These are phyloP conservation scores for Scaptomyza montana DNA, from an alignment of 1,140 invertebrate genomes.

Conservation along the genomic window DNA sequence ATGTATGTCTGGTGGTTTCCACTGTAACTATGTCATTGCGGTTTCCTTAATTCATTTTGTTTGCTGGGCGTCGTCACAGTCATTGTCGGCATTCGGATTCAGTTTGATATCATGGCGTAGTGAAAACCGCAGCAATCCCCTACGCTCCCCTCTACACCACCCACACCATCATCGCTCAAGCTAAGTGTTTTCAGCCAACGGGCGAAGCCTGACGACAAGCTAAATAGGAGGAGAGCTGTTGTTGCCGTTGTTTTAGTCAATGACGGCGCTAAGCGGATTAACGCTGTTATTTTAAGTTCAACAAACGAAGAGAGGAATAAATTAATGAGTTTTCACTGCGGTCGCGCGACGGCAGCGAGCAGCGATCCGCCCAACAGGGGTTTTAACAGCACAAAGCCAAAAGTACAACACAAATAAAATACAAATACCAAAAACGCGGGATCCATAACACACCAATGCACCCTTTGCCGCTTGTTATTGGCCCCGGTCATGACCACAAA, in stretches of 20 bases:
- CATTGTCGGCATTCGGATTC: conserved; percentile 49
- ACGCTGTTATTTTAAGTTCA: conserved; percentile 82
- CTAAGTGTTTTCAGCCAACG: conserved; percentile 13
- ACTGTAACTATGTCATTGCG: conserved; percentile 80
- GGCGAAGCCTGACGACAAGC: conserved; percentile 18
- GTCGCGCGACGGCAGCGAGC: conserved; percentile 50
- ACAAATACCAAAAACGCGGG: conserved; percentile 25
- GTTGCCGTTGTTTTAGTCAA: conserved; percentile 66
- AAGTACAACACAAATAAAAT: conserved; percentile 50
- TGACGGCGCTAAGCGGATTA: conserved; percentile 77
- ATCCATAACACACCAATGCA: conserved; percentile 22
- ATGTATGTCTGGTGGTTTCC: conserved; percentile 25
- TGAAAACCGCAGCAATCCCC: conserved; percentile 52
- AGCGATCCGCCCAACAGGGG: conserved; percentile 41
- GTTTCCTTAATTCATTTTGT: conserved; percentile 82
- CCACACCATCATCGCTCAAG: not conserved
- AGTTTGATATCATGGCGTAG: conserved; percentile 19
- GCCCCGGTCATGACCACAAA: conserved; percentile 53
- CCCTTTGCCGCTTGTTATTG: conserved; percentile 25
- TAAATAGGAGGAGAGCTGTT: conserved; percentile 12
- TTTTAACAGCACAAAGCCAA: conserved; percentile 73
- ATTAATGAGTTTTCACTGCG: conserved; percentile 81
- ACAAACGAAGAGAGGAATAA: conserved; percentile 80
- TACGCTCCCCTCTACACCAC: not conserved
- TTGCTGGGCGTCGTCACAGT: conserved; percentile 70